A percentile compares a stretch with the other conserved stretches of the same genome.
Conservation (phyloP, 2,888 invertebrate species). For the Nebria salina region DNA sequence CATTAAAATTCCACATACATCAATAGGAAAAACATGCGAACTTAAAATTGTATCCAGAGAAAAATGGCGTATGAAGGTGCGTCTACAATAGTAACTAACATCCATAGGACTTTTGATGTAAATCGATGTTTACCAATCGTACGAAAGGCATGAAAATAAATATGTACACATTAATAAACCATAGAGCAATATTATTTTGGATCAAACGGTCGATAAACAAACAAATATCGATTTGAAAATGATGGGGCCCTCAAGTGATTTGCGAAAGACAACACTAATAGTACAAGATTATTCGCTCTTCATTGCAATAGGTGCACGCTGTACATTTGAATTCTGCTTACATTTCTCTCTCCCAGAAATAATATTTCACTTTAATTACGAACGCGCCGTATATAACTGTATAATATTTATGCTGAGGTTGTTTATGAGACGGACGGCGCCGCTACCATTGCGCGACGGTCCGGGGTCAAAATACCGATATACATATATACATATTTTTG, state of each 20-base stretch:
- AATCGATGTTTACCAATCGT: background rate
- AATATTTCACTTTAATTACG: constrained; percentile 63
- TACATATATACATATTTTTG: constrained; percentile 52
- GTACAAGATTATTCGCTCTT: background rate
- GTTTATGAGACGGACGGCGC: constrained; percentile 46
- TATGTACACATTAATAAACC: background rate
- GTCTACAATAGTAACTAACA: background rate
- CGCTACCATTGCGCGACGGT: constrained; percentile 7
- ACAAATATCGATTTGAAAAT: background rate
- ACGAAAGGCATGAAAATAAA: background rate
- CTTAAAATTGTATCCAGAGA: background rate
- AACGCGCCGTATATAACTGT: constrained; percentile 59
- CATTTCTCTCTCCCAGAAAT: constrained; percentile 56
- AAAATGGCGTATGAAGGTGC: background rate
- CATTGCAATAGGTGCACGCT: constrained; percentile 18
- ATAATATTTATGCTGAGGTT: constrained; percentile 44
- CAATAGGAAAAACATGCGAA: background rate
- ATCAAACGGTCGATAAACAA: background rate
- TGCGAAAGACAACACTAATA: background rate
- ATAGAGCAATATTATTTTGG: background rate
- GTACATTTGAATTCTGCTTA: constrained; percentile 16
- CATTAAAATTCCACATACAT: background rate
- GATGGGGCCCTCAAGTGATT: background rate
- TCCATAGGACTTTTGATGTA: background rate
- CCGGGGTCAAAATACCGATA: constrained; percentile 61